Evolutionary conservation across 2,888 invertebrate genomes (phyloP), one percentile per base, ranked within the genome.

Genomic region (Drosophila neutralis): DNA sequence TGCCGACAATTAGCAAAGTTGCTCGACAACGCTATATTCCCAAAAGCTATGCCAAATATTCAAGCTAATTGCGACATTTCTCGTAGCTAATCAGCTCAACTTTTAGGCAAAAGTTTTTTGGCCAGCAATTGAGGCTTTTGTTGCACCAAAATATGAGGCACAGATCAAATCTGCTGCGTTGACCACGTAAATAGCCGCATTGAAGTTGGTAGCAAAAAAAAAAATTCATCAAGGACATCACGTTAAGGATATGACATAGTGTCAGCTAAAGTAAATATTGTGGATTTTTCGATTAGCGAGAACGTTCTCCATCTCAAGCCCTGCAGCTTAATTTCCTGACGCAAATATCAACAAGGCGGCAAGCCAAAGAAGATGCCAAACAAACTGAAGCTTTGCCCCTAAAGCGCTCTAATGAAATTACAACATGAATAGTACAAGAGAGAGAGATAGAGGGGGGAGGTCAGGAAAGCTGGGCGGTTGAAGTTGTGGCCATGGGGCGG

Each of bases 281-380:
- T 51, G 73, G 67, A 71, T 69, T 72, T 76, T 72, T 81, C 83
- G 77, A 82, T 81, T 79, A 82, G 82, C 66, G 62, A 31, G 42
- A 42, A 56, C 45, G 45, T 33, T 59, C 60, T 68, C 71, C 73
- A 60, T 66, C 59, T 68, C 69, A 68, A 67, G 76, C 79, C 78
- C 81, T 53, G 69, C 68, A 89, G 89, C 87, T 84, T 89, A 74
- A 89, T 85, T 85, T 85, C 87, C 84, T 79, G 85, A 71, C 71
- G 82, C 79, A 89, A 85, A 85, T 81, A 87, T 89, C 89, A 89
- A 89, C 82, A 83, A 75, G 81, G 18, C 33, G 27, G 48, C 24
- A 49, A 65, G 65, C 63, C 60, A 75, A 69, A 61, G 69, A 72
- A 75, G 72, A 70, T 82, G 79, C 74, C 74, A 63, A 61, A 61